phyloP scores from a whole-genome alignment of 2,113 vertebrate species.

The Verasper variegatus region DNA sequence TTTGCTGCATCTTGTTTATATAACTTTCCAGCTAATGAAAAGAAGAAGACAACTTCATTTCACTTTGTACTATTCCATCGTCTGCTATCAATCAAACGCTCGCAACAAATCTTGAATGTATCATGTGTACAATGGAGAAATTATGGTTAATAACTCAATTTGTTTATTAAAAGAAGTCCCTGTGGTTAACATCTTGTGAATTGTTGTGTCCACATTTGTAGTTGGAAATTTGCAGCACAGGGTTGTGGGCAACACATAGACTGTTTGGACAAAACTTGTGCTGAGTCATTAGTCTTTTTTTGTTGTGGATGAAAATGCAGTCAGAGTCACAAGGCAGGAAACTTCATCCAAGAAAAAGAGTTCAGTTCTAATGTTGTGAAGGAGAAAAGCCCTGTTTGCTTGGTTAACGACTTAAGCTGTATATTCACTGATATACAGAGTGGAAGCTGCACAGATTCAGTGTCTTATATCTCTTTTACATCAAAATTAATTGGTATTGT shows the following conservation, averaged over 20 bases:
- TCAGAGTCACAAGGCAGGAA: slow-evolving; percentile 51
- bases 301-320: slow-evolving; percentile 23
- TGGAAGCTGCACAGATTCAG: slow-evolving; percentile 22
- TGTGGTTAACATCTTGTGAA: neutral
- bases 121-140: too few species aligned
- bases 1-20: neutral
- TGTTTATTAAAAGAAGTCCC: too few species aligned
- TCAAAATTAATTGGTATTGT: neutral
- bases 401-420: neutral
- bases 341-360: slow-evolving; percentile 31
- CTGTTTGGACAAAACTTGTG: slow-evolving; percentile 23
- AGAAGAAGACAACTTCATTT: too few species aligned
- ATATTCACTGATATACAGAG: slow-evolving; percentile 8
- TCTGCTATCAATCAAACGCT: neutral
- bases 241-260: slow-evolving; percentile 11
- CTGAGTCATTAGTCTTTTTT: slow-evolving; percentile 57
- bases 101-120: neutral
- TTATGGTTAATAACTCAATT: too few species aligned
- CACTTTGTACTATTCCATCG: too few species aligned
- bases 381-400: slow-evolving; percentile 5
- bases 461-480: neutral
- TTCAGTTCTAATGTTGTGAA: slow-evolving; percentile 16
- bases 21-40: too few species aligned
- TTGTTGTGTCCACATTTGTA: slow-evolving; percentile 1
- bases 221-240: neutral